phyloP scores from a whole-genome alignment of 2,888 invertebrate genomes.

The Danaus chrysippus region DNA sequence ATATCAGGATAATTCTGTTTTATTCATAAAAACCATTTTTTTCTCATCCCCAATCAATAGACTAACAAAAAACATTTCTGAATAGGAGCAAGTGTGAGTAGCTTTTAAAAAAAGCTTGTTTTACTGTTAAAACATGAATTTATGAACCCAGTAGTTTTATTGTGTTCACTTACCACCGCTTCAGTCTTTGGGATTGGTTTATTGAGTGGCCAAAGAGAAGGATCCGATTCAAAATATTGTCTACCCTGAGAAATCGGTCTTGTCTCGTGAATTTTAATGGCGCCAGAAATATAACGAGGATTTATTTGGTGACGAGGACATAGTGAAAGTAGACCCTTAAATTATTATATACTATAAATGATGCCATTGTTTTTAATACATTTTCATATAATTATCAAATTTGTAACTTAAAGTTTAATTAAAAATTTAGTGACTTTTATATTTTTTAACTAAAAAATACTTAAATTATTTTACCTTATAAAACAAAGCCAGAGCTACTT shows the following conservation, averaged over 20 bases:
- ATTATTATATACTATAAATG: constrained; percentile 79
- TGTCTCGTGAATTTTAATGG: constrained; percentile 48
- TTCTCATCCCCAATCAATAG: no score
- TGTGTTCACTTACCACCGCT: constrained; percentile 47
- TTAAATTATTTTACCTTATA: constrained; percentile 71
- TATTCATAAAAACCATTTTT: no score
- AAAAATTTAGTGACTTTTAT: neutral
- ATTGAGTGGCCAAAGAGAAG: constrained; percentile 81
- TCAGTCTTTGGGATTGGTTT: constrained; percentile 83
- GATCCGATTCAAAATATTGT: constrained; percentile 80
- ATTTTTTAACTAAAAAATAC: neutral
- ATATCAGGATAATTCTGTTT: no score
- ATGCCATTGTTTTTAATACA: constrained; percentile 10
- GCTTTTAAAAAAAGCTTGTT: no score
- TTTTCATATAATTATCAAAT: neutral
- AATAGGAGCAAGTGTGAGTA: no score
- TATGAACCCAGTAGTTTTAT: no score
- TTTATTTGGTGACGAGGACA: constrained; percentile 62
- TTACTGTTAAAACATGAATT: no score
- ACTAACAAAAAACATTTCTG: no score
- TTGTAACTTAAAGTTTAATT: neutral
- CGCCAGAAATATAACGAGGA: constrained; percentile 65
- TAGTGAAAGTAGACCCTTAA: constrained; percentile 74
- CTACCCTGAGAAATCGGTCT: constrained; percentile 78
- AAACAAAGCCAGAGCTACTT: constrained; percentile 80